Evolutionary conservation across 1,140 invertebrate genomes (phyloP), one percentile per base, ranked within the genome.

Genomic region (Zaprionus ornatus): DNA sequence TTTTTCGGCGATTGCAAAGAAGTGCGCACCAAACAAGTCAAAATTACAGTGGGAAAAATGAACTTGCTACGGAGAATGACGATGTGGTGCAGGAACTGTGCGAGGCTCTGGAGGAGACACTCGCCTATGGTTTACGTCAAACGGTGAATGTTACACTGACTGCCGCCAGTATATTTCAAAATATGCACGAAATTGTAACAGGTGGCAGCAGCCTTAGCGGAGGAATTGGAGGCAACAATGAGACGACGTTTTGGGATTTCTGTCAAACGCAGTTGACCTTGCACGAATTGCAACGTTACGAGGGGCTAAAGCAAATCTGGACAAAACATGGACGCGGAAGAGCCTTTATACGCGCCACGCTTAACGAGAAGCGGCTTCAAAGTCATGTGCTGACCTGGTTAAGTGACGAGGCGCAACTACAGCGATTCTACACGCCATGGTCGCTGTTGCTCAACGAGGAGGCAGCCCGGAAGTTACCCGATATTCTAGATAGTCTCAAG

Each of bases 301-400:
- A 94, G 45, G 93, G 95, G 2, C 93, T 98, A 23, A 95, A 95
- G 82, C 95, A 96, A 72, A 95, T 98, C 12, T 95, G 94, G 83
- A 97, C 96, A 17, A 97, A 97, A 93, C 93, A 93, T 48, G 97
- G 97, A 9, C 93, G 95, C 48, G 97, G 96, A 1, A 93, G 96
- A 80, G 96, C 97, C 4, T 98, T 97, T 95, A 93, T 98, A 9
- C 93, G 97, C 65, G 95, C 96, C n/a, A 93, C 96, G 2, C 93
- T 98, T 2, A 98, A 98, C 93, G 97, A 98, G 92, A 94, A 96
- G 77, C 96, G 96, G 0, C 93, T 98, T 4, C 96, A 97, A 87
- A 94, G 96, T 75, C 96, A 95, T 91, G 94, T 97, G 72, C 95
- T 96, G 66, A 95, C 95, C 79, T 93, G 97, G 48, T 88, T 97